These are phyloP conservation scores for Mimas tiliae DNA, from an alignment of 2,888 invertebrate genomes.

Conservation along the genomic window DNA sequence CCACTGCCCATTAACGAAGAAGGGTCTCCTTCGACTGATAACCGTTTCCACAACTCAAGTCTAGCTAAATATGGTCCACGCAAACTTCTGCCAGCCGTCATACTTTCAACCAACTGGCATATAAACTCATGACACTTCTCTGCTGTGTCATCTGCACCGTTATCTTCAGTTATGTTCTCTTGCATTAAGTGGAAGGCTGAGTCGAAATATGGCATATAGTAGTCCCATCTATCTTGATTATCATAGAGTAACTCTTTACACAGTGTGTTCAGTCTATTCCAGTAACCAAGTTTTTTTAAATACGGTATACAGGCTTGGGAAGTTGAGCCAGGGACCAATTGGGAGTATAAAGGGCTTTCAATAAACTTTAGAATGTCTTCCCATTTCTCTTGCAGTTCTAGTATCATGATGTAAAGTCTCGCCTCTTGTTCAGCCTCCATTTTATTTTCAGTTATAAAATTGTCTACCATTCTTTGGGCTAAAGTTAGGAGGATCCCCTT, in stretches of 20 bases:
- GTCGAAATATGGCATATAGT: conserved; percentile 89
- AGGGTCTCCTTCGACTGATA: conserved; percentile 83
- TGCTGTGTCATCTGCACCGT: conserved; percentile 66
- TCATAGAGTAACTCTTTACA: conserved; percentile 90
- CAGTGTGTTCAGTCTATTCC: conserved; percentile 89
- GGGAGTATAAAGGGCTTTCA: conserved; percentile 89
- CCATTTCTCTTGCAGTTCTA: conserved; percentile 90
- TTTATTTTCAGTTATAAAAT: conserved; percentile 93
- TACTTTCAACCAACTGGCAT: conserved; percentile 80
- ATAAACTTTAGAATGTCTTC: conserved; percentile 92
- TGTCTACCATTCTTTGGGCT: conserved; percentile 97
- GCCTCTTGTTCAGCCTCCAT: conserved; percentile 97
- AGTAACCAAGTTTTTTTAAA: conserved; percentile 88
- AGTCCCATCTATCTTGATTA: conserved; percentile 90
- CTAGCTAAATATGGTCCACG: conserved; percentile 94
- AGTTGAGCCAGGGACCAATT: conserved; percentile 87
- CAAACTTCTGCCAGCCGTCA: conserved; percentile 76
- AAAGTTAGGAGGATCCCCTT: conserved; percentile 91
- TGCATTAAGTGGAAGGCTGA: conserved; percentile 88
- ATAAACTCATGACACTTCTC: conserved; percentile 79
- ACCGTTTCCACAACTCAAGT: conserved; percentile 89
- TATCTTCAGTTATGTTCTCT: conserved; percentile 54
- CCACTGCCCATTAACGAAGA: conserved; percentile 85
- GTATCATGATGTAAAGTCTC: conserved; percentile 94
- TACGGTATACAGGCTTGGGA: conserved; percentile 90